Conservation (phyloP, 2,113 vertebrate species). For the Etheostoma cragini region DNA sequence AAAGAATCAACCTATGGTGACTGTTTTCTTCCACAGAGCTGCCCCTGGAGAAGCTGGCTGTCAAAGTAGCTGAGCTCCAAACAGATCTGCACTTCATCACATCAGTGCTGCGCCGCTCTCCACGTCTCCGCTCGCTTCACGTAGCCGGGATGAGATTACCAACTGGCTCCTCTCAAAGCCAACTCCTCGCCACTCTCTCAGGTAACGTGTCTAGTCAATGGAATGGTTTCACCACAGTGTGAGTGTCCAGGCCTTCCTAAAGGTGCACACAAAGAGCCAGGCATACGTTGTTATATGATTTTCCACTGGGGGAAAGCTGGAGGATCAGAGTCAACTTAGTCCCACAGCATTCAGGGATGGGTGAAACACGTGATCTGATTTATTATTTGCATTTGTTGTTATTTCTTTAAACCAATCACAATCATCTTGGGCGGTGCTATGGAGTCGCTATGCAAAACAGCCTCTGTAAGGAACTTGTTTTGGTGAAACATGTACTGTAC, state of each 20-base stretch:
- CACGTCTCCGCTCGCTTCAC: conserved; percentile 47
- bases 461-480: no score
- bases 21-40: conserved; percentile 14
- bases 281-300: no score
- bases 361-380: no score
- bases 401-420: no score
- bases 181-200: conserved; percentile 57
- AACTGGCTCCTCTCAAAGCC: conserved; percentile 15
- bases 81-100: conserved; percentile 25
- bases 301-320: neutral
- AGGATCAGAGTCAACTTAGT: neutral
- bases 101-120: conserved; percentile 39
- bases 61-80: conserved; percentile 35
- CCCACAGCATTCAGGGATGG: no score
- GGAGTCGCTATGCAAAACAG: no score
- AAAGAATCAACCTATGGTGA: neutral
- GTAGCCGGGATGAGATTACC: conserved; percentile 42
- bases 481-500: no score
- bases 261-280: neutral
- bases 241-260: neutral
- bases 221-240: neutral
- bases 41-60: conserved; percentile 53
- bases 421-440: no score
- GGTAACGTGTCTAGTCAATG: conserved; percentile 29
- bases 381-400: no score